These are phyloP conservation scores for Bruchidius siliquastri DNA, from an alignment of 2,888 invertebrate species.

Conservation along the genomic window DNA sequence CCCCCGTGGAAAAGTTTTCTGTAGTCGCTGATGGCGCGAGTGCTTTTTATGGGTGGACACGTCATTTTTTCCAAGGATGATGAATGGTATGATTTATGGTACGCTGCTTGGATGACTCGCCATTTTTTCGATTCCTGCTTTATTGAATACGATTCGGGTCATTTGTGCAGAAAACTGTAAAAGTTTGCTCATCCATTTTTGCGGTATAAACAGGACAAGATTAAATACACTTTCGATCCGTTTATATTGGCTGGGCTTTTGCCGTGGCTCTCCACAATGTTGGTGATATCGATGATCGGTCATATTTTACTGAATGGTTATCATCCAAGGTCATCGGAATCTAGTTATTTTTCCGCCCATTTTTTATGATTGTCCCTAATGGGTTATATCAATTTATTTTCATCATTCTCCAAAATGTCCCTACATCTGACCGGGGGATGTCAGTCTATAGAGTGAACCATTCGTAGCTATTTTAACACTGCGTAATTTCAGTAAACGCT, in stretches of 20 bases:
- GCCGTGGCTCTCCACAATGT: background rate
- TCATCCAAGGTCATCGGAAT: too few species aligned
- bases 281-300: background rate
- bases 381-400: too few species aligned
- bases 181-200: background rate
- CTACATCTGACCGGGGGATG: too few species aligned
- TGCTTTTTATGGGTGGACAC: slow-evolving; percentile 14
- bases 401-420: too few species aligned
- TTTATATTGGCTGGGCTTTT: background rate
- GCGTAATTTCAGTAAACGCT: too few species aligned
- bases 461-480: too few species aligned
- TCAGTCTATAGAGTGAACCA: too few species aligned
- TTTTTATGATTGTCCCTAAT: too few species aligned
- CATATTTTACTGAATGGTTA: too few species aligned
- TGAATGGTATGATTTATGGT: slow-evolving; percentile 33
- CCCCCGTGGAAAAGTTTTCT: background rate
- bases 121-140: background rate
- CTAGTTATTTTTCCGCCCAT: too few species aligned
- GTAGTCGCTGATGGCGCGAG: background rate
- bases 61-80: slow-evolving; percentile 28
- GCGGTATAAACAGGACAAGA: background rate
- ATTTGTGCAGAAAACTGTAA: background rate
- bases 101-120: background rate
- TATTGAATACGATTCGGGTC: background rate
- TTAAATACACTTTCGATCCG: background rate